These are phyloP conservation scores for Montipora foliosa DNA, from an alignment of 64 coral and sea anemone genomes.

Conservation along the genomic window DNA sequence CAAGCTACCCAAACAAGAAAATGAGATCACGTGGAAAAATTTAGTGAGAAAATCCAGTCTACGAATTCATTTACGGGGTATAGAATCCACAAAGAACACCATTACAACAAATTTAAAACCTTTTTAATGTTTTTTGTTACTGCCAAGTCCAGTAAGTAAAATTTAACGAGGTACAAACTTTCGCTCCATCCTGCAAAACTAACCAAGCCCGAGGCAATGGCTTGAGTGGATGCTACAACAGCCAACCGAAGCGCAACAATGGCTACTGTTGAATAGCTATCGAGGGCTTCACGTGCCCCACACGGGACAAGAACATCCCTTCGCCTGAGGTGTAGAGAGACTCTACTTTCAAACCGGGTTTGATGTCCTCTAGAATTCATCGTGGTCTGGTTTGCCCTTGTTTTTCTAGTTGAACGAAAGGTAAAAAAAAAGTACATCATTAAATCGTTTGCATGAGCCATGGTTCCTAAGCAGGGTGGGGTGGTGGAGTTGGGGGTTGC, in stretches of 20 bases:
- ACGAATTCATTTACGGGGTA: neutral
- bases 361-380: constrained; percentile 52
- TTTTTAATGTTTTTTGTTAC: neutral
- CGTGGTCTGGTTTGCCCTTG: constrained; percentile 30
- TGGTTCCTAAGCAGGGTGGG: too few relatives aligned
- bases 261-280: neutral
- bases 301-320: neutral
- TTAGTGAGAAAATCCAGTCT: too few relatives aligned
- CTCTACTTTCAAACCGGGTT: neutral
- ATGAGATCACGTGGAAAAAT: too few relatives aligned
- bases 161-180: neutral
- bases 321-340: neutral
- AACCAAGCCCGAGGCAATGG: neutral
- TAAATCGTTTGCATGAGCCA: neutral
- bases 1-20: too few relatives aligned
- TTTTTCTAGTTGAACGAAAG: neutral
- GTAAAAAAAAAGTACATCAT: neutral
- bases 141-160: neutral
- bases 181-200: neutral
- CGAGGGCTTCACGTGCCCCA: neutral
- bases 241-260: neutral
- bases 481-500: too few relatives aligned
- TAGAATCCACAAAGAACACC: neutral
- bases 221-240: neutral
- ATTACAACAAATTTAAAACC: neutral